A percentile compares a stretch with the other conserved stretches of the same genome.
phyloP scores from a whole-genome alignment of 2,113 vertebrate genomes.

The Gila orcuttii region DNA sequence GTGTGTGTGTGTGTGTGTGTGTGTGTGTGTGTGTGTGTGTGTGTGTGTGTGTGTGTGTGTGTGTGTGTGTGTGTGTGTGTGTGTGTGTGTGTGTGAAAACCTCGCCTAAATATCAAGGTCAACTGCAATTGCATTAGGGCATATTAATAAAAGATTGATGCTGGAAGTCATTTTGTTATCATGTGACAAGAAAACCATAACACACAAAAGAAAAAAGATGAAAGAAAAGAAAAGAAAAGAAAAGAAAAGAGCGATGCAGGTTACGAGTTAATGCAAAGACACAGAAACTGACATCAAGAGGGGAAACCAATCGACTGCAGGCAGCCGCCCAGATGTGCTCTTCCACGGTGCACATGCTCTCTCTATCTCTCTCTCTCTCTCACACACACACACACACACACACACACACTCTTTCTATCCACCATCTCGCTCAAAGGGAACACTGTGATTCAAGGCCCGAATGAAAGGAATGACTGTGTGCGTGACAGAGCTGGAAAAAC shows the following conservation, averaged over 20 bases:
- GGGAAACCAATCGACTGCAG: background rate
- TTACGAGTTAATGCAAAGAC: slow-evolving; percentile 31
- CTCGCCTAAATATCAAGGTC: too few species aligned
- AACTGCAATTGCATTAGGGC: background rate
- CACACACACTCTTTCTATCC: slow-evolving; percentile 46
- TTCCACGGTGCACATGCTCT: slow-evolving; percentile 18
- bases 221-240: background rate
- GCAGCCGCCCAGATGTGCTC: slow-evolving; percentile 16
- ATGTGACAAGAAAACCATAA: background rate
- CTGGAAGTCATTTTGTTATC: background rate
- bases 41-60: too few species aligned
- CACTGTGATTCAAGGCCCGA: slow-evolving; percentile 26
- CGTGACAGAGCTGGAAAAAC: slow-evolving; percentile 11
- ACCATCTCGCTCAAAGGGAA: background rate
- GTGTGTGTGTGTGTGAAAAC: too few species aligned
- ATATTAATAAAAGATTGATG: background rate
- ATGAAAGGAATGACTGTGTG: slow-evolving; percentile 29
- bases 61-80: too few species aligned
- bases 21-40: too few species aligned
- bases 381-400: slow-evolving; percentile 25
- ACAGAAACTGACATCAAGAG: background rate
- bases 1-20: too few species aligned
- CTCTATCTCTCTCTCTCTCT: slow-evolving; percentile 26
- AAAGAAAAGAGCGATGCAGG: background rate
- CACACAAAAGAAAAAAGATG: background rate